Conservation (phyloP, 2,113 vertebrate species). For the Cromileptes altivelis region DNA sequence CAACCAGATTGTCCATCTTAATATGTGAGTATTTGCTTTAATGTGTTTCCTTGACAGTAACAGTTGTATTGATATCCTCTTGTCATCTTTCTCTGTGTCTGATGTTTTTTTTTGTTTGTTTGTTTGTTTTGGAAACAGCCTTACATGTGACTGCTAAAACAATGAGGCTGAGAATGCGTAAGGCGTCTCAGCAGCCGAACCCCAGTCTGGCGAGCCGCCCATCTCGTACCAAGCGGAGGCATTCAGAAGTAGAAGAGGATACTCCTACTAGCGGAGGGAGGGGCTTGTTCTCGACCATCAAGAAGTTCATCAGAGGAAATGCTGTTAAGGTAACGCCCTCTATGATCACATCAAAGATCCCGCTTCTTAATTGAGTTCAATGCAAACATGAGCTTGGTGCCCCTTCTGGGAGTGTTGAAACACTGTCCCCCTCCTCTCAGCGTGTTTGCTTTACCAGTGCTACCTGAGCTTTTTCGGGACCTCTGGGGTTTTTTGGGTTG, state of each 20-base stretch:
- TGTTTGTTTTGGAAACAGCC: slow-evolving; percentile 72
- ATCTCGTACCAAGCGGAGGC: slow-evolving; percentile 92
- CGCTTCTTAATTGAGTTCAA: background rate
- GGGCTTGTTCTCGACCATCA: slow-evolving; percentile 84
- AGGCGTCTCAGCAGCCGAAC: slow-evolving; percentile 94
- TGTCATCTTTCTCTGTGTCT: background rate
- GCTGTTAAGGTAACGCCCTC: slow-evolving; percentile 89
- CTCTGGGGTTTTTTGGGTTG: background rate
- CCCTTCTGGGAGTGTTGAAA: background rate
- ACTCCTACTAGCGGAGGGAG: slow-evolving; percentile 74
- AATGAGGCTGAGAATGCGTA: slow-evolving; percentile 99
- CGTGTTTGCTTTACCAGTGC: background rate
- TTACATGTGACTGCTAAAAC: slow-evolving; percentile 92
- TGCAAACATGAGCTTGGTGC: background rate
- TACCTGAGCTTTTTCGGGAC: background rate
- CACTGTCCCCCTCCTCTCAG: background rate
- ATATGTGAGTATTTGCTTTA: background rate
- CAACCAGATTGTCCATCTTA: slow-evolving; percentile 22
- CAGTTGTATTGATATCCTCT: background rate
- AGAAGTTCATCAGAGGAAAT: slow-evolving; percentile 85
- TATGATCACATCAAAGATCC: background rate
- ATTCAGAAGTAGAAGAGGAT: slow-evolving; percentile 83
- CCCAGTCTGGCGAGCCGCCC: slow-evolving; percentile 86
- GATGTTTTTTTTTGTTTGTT: slow-evolving; percentile 4
- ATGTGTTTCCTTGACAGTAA: background rate